These are phyloP conservation scores for Cremastinae sp. DNA, from an alignment of 2,888 invertebrate genomes.

Conservation along the genomic window DNA sequence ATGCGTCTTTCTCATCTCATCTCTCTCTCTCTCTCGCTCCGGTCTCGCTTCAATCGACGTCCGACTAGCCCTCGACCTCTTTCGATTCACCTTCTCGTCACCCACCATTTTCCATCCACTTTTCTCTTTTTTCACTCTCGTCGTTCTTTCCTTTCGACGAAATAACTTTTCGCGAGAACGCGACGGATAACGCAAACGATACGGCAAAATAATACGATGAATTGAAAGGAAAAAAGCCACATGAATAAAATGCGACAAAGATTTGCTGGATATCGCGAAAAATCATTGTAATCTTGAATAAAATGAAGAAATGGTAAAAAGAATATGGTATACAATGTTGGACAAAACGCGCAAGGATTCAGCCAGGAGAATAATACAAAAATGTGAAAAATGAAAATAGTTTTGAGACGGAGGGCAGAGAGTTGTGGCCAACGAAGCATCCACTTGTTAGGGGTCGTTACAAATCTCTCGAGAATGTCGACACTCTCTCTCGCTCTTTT, in stretches of 20 bases:
- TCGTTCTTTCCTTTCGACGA: neutral
- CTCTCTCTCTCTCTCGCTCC: conserved; percentile 36
- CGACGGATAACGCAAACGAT: too few species aligned
- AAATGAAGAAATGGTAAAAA: too few species aligned
- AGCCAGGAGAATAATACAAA: conserved; percentile 27
- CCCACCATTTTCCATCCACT: conserved; percentile 26
- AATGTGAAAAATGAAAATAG: conserved; percentile 53
- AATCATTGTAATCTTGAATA: too few species aligned
- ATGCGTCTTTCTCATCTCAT: conserved; percentile 32
- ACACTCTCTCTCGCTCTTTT: conserved; percentile 44
- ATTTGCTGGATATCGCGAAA: too few species aligned
- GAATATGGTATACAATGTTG: too few species aligned
- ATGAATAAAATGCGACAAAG: neutral
- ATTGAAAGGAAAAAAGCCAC: too few species aligned
- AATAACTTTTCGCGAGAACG: neutral
- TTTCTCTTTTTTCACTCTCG: neutral
- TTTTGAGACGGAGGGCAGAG: conserved; percentile 33
- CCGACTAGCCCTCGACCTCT: conserved; percentile 43
- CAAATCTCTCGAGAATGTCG: conserved; percentile 69
- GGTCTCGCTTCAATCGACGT: conserved; percentile 52
- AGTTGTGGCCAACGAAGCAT: conserved; percentile 59
- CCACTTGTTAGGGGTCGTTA: conserved; percentile 71
- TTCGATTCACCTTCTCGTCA: conserved; percentile 52
- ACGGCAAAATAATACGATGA: too few species aligned
- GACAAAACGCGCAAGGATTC: neutral